These are phyloP conservation scores for Hylaeus volcanicus DNA, from an alignment of 1,140 invertebrate genomes.

Conservation along the genomic window DNA sequence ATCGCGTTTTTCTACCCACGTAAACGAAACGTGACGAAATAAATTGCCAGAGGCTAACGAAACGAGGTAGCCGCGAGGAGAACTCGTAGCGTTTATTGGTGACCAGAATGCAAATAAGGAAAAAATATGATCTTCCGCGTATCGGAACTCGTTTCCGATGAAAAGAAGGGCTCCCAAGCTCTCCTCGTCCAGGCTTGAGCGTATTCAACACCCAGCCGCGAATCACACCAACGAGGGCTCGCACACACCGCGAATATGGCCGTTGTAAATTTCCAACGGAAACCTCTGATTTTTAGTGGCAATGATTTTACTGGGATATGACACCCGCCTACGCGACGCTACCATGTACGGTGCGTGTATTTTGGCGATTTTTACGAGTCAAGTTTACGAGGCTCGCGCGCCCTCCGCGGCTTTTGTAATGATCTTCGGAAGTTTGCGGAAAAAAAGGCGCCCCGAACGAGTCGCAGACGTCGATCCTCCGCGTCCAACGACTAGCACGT, in stretches of 20 bases:
- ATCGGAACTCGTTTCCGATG: slow-evolving; percentile 13
- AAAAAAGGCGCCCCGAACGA: slow-evolving; percentile 24
- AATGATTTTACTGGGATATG: slow-evolving; percentile 68
- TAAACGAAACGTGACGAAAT: slow-evolving; percentile 20
- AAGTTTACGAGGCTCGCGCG: slow-evolving; percentile 60
- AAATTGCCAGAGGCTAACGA: neutral
- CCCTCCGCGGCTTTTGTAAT: slow-evolving; percentile 57
- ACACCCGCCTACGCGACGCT: slow-evolving; percentile 65
- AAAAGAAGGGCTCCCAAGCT: neutral
- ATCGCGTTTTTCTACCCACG: slow-evolving; percentile 4
- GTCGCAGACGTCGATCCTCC: neutral
- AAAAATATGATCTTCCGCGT: slow-evolving; percentile 27
- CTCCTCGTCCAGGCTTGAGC: slow-evolving; percentile 20
- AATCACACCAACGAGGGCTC: slow-evolving; percentile 1
- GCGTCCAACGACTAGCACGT: neutral
- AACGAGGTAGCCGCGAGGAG: slow-evolving; percentile 1
- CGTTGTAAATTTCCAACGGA: slow-evolving; percentile 62
- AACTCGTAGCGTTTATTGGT: slow-evolving; percentile 9
- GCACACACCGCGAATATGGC: slow-evolving; percentile 32
- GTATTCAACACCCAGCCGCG: slow-evolving; percentile 40
- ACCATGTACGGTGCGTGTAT: slow-evolving; percentile 68
- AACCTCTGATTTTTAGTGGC: slow-evolving; percentile 68
- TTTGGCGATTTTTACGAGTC: slow-evolving; percentile 67
- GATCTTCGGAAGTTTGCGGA: slow-evolving; percentile 67
- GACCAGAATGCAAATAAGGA: slow-evolving; percentile 36